Evolutionary conservation across 2,888 invertebrate genomes (phyloP).

Genomic region (Philhelius pedissequus): DNA sequence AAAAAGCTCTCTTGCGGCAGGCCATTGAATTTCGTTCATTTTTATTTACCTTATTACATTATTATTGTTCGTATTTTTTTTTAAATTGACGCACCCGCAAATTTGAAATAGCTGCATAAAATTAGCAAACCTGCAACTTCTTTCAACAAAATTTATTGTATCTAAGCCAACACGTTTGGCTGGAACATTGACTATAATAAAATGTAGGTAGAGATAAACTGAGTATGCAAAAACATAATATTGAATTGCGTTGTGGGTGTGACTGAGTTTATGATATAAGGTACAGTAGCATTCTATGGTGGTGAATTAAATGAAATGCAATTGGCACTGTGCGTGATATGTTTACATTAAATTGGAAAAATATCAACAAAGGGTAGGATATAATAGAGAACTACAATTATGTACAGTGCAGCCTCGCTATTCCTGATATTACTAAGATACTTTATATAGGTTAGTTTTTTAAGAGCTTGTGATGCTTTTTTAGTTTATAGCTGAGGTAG

Average conservation of each 20-base stretch:
- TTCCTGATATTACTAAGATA: neutral
- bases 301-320: slow-evolving; percentile 35
- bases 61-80: slow-evolving; percentile 6
- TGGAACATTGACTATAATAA: neutral
- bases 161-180: neutral
- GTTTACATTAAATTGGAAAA: slow-evolving; percentile 46
- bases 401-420: neutral
- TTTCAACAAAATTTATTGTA: slow-evolving; percentile 5
- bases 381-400: neutral
- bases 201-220: too few species aligned
- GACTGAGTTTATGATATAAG: slow-evolving; percentile 7
- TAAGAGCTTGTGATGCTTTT: too few species aligned
- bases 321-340: slow-evolving; percentile 63
- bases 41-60: neutral
- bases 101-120: slow-evolving; percentile 49
- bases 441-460: too few species aligned
- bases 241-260: slow-evolving; percentile 39
- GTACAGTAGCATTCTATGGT: slow-evolving; percentile 29
- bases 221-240: slow-evolving; percentile 30
- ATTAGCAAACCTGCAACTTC: slow-evolving; percentile 33
- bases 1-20: slow-evolving; percentile 22
- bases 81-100: slow-evolving; percentile 51
- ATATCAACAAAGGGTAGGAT: neutral
- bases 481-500: too few species aligned
- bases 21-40: neutral